Conservation (phyloP, 2,888 invertebrate genomes). For the Hirudinaria manillensis region DNA sequence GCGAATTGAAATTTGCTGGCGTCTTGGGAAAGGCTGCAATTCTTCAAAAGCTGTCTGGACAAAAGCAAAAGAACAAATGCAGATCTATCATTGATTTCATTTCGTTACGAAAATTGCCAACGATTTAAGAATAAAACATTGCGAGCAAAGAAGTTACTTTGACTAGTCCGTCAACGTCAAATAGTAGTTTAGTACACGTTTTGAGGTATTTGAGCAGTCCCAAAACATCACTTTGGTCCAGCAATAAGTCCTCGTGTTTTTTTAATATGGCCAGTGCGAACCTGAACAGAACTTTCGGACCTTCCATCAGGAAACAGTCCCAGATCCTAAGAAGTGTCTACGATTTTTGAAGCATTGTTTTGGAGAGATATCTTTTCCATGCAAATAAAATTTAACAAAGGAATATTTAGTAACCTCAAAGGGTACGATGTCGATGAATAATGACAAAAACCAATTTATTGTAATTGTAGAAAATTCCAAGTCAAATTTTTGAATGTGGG, state of each 20-base stretch:
- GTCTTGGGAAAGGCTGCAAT: constrained; percentile 55
- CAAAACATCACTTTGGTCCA: constrained; percentile 57
- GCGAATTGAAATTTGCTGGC: constrained; percentile 50
- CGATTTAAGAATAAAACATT: neutral
- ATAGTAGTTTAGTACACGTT: constrained; percentile 54
- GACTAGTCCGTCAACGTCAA: constrained; percentile 56
- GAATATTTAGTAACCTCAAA: constrained; percentile 53
- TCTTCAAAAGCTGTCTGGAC: constrained; percentile 56
- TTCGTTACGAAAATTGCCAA: neutral
- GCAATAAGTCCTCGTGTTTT: constrained; percentile 55
- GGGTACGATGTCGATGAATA: constrained; percentile 59
- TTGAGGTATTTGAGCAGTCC: constrained; percentile 58
- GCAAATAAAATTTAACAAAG: neutral
- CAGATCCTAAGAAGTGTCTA: constrained; percentile 58
- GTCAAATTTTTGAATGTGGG: constrained; percentile 55
- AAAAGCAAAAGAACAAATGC: constrained; percentile 1
- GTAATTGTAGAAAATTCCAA: constrained; percentile 59
- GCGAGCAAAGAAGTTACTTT: constrained; percentile 43
- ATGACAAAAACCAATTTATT: constrained; percentile 59
- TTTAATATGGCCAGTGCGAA: constrained; percentile 58
- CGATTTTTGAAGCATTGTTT: neutral
- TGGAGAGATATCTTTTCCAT: neutral
- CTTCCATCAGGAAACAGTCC: constrained; percentile 60
- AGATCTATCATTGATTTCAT: neutral
- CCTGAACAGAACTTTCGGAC: constrained; percentile 59